Evolutionary conservation across 2,113 vertebrate genomes (phyloP).

Genomic region (Dipodomys stephensi): DNA sequence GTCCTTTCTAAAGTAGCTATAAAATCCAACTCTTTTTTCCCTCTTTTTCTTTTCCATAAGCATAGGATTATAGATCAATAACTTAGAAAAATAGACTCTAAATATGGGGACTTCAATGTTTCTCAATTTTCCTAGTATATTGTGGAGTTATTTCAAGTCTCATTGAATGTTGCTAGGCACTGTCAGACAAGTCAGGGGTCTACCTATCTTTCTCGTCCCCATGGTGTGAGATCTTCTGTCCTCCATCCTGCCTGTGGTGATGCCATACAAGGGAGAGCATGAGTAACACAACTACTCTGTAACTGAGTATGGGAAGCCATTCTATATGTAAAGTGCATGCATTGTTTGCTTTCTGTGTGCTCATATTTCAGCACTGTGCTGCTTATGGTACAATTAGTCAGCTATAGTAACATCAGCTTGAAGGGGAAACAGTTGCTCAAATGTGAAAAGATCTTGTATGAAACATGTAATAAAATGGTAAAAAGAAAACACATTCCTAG

Average conservation of each 20-base stretch:
- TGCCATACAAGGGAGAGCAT: not conserved
- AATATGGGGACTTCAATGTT: not conserved
- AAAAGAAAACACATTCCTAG: conserved; percentile 42
- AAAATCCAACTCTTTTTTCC: not conserved
- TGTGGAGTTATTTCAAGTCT: not conserved
- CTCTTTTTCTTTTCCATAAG: not conserved
- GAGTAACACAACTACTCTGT: not conserved
- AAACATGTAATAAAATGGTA: conserved; percentile 8
- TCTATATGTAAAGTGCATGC: not conserved
- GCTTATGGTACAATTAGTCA: not conserved
- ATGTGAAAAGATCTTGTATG: not conserved
- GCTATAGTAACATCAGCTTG: conserved; percentile 12
- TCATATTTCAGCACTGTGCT: not conserved
- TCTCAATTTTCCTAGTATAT: not conserved
- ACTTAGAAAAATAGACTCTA: not conserved
- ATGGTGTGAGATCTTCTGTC: not conserved
- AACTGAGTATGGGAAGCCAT: not conserved
- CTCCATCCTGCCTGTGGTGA: not conserved
- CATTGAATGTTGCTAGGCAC: not conserved
- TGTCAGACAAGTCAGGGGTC: not conserved
- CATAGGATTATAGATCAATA: not conserved
- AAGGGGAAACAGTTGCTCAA: not conserved
- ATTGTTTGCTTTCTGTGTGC: not conserved
- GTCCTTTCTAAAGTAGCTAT: not conserved
- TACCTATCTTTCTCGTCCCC: not conserved